Conservation (phyloP, 2,888 invertebrate species). For the Plebejus argus region DNA sequence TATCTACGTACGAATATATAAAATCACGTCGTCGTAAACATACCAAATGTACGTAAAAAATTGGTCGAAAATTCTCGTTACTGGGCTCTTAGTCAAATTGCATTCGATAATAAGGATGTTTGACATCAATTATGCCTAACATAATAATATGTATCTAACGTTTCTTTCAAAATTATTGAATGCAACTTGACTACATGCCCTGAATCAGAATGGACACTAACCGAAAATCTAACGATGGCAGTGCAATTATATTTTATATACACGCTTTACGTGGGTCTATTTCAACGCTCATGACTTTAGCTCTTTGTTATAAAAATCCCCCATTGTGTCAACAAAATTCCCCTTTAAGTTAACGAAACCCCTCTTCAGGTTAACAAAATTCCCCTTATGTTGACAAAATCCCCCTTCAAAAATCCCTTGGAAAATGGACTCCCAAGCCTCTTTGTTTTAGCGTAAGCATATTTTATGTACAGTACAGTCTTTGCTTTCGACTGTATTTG, state of each 20-base stretch:
- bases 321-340: neutral
- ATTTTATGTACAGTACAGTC: conserved; percentile 20
- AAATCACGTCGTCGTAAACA: neutral
- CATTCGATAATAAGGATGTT: neutral
- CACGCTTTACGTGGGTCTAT: conserved; percentile 17
- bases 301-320: neutral
- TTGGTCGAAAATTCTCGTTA: conserved; percentile 21
- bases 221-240: conserved; percentile 33
- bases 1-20: conserved; percentile 20
- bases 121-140: neutral
- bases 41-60: conserved; percentile 10
- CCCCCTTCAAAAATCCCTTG: neutral
- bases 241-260: conserved; percentile 33
- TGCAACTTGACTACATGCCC: neutral
- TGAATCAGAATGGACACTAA: conserved; percentile 20
- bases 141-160: neutral
- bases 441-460: conserved; percentile 16
- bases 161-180: neutral
- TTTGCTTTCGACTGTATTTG: conserved; percentile 5
- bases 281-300: neutral
- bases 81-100: neutral
- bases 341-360: neutral
- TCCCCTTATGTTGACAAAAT: neutral
- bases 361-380: no score
- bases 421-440: conserved; percentile 23